Conservation (phyloP, 2,797 vertebrate genomes). For the Discoglossus pictus region DNA sequence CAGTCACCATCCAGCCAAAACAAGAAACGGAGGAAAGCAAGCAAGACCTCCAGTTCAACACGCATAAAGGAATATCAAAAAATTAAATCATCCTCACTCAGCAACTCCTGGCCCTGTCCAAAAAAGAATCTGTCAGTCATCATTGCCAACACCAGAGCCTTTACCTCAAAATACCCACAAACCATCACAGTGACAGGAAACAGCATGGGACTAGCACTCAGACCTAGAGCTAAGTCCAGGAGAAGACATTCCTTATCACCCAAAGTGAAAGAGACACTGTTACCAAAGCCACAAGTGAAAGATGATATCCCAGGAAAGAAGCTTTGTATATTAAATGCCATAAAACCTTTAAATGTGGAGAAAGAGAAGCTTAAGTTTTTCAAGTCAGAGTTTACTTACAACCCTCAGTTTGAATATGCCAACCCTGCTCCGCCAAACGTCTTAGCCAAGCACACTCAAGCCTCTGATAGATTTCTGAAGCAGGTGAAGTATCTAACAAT, state of each 20-base stretch:
- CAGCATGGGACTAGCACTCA: constrained; percentile 60
- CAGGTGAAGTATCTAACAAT: constrained; percentile 75
- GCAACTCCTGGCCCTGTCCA: constrained; percentile 57
- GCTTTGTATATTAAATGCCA: constrained; percentile 83
- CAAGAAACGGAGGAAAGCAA: constrained; percentile 61
- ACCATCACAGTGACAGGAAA: constrained; percentile 69
- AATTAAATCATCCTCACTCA: constrained; percentile 40
- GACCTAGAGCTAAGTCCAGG: constrained; percentile 58
- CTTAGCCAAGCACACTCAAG: constrained; percentile 78
- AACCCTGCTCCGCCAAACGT: constrained; percentile 74
- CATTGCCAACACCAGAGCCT: constrained; percentile 53
- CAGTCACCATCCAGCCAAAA: constrained; percentile 55
- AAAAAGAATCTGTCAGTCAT: constrained; percentile 58
- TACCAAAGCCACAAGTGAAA: constrained; percentile 62
- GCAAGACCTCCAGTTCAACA: constrained; percentile 48
- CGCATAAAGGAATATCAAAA: constrained; percentile 54
- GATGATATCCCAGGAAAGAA: constrained; percentile 72
- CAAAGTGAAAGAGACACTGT: constrained; percentile 66
- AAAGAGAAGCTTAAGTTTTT: constrained; percentile 88
- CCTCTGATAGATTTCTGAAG: constrained; percentile 86
- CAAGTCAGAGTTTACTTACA: constrained; percentile 81
- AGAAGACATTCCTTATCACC: constrained; percentile 49
- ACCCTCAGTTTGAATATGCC: constrained; percentile 91
- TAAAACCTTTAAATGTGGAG: constrained; percentile 90
- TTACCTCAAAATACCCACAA: constrained; percentile 56